Conservation (phyloP, 2,888 invertebrate species). For the Julus scandinavius region DNA sequence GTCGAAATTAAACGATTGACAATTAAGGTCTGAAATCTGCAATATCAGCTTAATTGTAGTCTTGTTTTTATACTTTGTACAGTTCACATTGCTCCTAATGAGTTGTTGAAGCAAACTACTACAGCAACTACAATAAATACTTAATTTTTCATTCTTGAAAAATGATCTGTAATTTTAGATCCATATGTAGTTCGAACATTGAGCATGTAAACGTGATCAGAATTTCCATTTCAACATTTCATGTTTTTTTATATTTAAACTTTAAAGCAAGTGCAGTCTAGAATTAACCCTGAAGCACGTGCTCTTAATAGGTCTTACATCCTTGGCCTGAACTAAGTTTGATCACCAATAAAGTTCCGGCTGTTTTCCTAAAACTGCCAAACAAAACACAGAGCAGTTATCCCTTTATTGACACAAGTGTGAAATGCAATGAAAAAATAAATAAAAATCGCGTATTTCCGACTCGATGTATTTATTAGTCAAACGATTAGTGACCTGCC, state of each 20-base stretch:
- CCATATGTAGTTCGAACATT: too few species aligned
- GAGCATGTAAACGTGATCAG: too few species aligned
- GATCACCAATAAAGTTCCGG: slow-evolving; percentile 28
- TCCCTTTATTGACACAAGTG: slow-evolving; percentile 10
- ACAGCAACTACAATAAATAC: too few species aligned
- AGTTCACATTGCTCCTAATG: too few species aligned
- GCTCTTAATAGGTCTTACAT: slow-evolving; percentile 33
- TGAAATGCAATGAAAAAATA: slow-evolving; percentile 18
- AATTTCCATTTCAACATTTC: too few species aligned
- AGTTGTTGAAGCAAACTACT: too few species aligned
- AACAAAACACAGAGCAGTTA: neutral
- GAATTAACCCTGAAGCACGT: neutral
- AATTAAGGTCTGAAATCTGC: too few species aligned
- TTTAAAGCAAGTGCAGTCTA: neutral
- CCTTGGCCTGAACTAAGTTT: slow-evolving; percentile 31
- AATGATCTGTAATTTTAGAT: too few species aligned
- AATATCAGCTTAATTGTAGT: too few species aligned
- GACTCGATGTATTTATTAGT: slow-evolving; percentile 21
- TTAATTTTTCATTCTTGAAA: too few species aligned
- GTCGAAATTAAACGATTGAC: too few species aligned
- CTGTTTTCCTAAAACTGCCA: slow-evolving; percentile 9
- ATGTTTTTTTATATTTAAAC: neutral
- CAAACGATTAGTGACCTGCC: slow-evolving; percentile 16
- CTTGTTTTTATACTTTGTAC: too few species aligned
- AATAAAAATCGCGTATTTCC: slow-evolving; percentile 33